Evolutionary conservation across 2,113 vertebrate species (phyloP).

Genomic region (Ailuropoda melanoleuca): DNA sequence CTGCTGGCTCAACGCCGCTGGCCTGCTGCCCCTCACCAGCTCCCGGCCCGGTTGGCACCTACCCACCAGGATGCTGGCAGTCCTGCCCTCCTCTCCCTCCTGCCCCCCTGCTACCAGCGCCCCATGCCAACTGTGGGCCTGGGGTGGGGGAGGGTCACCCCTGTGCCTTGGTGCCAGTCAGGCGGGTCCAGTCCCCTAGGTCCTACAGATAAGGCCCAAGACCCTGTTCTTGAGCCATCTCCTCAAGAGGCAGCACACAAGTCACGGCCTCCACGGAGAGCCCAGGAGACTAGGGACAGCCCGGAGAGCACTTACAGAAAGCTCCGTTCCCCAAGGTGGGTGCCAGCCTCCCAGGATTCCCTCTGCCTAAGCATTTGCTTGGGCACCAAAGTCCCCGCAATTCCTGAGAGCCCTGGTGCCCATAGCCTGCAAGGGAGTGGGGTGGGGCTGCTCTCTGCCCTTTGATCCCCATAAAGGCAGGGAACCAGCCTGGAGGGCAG

Average conservation of each 20-base stretch:
- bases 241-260: not conserved
- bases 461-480: slow-evolving; percentile 81
- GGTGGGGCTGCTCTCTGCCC: slow-evolving; percentile 79
- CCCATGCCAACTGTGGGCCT: slow-evolving; percentile 78
- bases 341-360: slow-evolving; percentile 39
- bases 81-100: slow-evolving; percentile 75
- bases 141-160: slow-evolving; percentile 76
- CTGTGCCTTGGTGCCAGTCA: slow-evolving; percentile 62
- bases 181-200: slow-evolving; percentile 45
- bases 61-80: slow-evolving; percentile 82
- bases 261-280: not conserved
- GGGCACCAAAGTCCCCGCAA: slow-evolving; percentile 74
- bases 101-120: slow-evolving; percentile 70
- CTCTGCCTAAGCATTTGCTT: slow-evolving; percentile 60
- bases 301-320: not conserved
- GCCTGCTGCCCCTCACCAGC: slow-evolving; percentile 81
- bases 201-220: slow-evolving; percentile 49
- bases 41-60: slow-evolving; percentile 82
- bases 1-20: slow-evolving; percentile 78
- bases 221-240: slow-evolving; percentile 46
- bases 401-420: slow-evolving; percentile 50
- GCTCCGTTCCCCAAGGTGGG: slow-evolving; percentile 25
- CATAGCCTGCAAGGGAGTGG: slow-evolving; percentile 46
- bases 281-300: not conserved
- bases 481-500: slow-evolving; percentile 71